Evolutionary conservation across 2,888 invertebrate genomes (phyloP).

Genomic region (Apodemia mormo): DNA sequence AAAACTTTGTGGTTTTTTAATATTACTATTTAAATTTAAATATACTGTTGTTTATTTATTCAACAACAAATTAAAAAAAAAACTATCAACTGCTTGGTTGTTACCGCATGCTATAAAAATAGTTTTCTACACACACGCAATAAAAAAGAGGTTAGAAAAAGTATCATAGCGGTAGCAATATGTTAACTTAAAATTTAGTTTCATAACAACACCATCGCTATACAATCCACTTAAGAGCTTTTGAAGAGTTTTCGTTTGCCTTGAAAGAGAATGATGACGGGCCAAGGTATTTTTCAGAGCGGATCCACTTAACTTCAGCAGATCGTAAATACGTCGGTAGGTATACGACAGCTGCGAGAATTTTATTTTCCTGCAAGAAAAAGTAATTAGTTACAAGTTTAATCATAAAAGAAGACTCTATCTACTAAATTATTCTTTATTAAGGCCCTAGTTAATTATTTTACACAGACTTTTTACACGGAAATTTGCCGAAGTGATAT

Average conservation of each 20-base stretch:
- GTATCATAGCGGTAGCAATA: neutral
- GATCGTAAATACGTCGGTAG: constrained; percentile 21
- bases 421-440: neutral
- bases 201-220: neutral
- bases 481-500: no score
- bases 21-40: no score
- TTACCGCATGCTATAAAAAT: no score
- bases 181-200: neutral
- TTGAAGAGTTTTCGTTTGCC: constrained; percentile 27
- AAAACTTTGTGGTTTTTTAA: no score
- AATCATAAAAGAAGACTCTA: neutral
- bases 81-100: no score
- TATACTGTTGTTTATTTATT: no score
- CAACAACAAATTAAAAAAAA: no score
- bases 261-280: constrained; percentile 24
- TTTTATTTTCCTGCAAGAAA: constrained; percentile 2
- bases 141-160: no score
- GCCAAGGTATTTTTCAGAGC: constrained; percentile 19
- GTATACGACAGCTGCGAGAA: constrained; percentile 5
- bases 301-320: constrained; percentile 20
- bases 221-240: constrained; percentile 22
- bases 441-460: neutral
- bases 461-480: no score
- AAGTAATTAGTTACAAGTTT: constrained; percentile 13
- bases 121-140: no score